These are phyloP conservation scores for Drosophila percnosoma DNA, from an alignment of 2,888 invertebrate genomes.

Conservation along the genomic window DNA sequence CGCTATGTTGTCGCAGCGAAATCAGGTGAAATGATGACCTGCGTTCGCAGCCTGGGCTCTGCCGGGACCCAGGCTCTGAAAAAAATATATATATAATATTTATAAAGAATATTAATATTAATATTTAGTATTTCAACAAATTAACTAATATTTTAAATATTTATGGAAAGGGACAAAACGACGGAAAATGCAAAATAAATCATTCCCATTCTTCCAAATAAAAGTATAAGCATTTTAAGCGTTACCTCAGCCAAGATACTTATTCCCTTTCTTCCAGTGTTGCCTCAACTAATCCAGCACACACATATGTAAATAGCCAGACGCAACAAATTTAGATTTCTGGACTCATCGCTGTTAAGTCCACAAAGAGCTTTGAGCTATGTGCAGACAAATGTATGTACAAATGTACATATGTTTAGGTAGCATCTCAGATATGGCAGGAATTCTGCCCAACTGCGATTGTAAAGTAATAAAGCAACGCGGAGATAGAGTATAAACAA, in stretches of 20 bases:
- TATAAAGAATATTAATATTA: background rate
- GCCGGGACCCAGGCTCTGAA: too few relatives aligned
- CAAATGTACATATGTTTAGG: background rate
- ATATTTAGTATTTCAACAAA: background rate
- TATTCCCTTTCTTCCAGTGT: background rate
- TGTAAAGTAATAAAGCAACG: background rate
- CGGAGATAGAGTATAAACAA: slow-evolving; percentile 35
- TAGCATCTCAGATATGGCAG: background rate
- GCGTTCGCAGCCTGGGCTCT: too few relatives aligned
- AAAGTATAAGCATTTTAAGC: background rate
- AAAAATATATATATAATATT: background rate
- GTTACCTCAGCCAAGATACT: background rate
- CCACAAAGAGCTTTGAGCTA: background rate
- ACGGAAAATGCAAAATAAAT: background rate
- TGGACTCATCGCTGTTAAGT: background rate
- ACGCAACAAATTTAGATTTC: background rate
- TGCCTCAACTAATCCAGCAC: background rate
- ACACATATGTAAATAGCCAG: background rate
- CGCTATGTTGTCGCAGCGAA: too few relatives aligned
- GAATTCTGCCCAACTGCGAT: background rate
- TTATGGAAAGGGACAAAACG: background rate
- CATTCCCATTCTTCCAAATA: background rate
- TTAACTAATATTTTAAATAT: background rate
- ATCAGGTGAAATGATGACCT: too few relatives aligned
- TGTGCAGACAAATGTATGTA: background rate